A percentile compares a stretch with the other conserved stretches of the same genome.
Evolutionary conservation across 2,797 vertebrate species (phyloP).

Genomic region (Propithecus deckenii): DNA sequence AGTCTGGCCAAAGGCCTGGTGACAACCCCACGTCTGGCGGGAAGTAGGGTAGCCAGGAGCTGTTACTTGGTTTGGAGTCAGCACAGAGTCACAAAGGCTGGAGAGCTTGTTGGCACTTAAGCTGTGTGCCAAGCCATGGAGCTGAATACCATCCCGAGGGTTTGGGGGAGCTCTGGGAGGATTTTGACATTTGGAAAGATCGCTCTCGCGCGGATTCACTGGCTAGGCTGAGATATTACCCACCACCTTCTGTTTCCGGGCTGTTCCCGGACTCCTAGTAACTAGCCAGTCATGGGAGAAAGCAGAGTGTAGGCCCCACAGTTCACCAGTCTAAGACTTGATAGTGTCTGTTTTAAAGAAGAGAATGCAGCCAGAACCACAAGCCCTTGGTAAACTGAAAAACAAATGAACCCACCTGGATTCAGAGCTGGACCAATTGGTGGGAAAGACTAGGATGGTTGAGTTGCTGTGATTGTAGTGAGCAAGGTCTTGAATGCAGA

Average conservation of each 20-base stretch:
- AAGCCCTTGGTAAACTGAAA: background rate
- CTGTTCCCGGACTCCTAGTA: background rate
- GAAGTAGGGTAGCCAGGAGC: background rate
- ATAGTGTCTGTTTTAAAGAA: background rate
- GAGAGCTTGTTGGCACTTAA: accelerated
- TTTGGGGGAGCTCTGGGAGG: background rate
- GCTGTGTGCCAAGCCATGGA: background rate
- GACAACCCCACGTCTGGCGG: background rate
- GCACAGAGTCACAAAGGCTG: accelerated
- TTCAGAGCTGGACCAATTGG: background rate
- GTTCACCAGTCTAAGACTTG: background rate
- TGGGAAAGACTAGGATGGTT: background rate
- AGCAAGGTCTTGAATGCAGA: background rate
- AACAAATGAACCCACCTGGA: background rate
- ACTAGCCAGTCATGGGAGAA: background rate
- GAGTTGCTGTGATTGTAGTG: background rate
- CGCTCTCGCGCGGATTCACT: accelerated
- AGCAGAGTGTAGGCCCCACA: too few species aligned
- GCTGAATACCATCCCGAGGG: accelerated
- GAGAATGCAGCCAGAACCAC: background rate
- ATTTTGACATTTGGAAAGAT: background rate
- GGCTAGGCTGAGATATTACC: background rate
- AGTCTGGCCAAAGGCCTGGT: background rate
- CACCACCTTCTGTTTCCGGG: background rate
- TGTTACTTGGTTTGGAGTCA: accelerated